Conservation (phyloP, 2,113 vertebrate species). For the Amblyornis subalaris region DNA sequence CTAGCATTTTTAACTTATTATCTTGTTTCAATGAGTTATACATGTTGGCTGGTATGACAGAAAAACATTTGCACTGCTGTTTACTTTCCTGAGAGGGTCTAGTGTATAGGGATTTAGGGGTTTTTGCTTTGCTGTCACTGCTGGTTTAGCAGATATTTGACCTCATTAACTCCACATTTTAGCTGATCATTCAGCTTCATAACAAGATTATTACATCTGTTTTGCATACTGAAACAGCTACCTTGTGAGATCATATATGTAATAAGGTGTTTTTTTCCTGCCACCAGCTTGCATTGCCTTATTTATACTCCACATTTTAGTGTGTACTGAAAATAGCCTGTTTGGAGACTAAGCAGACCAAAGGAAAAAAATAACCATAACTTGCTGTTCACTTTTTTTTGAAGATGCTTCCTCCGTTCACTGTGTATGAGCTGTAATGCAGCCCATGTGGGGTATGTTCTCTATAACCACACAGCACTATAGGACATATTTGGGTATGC, state of each 20-base stretch:
- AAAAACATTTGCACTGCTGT: background rate
- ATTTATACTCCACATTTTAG: background rate
- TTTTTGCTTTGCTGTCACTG: background rate
- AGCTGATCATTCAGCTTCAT: background rate
- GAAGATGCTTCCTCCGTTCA: background rate
- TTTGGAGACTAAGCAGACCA: background rate
- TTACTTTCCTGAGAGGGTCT: background rate
- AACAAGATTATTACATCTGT: background rate
- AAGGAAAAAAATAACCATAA: background rate
- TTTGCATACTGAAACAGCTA: background rate
- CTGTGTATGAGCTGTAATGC: background rate
- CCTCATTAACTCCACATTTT: background rate
- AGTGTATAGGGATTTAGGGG: accelerated
- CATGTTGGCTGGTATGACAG: background rate
- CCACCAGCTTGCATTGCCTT: background rate
- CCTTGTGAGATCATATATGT: background rate
- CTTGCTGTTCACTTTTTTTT: background rate
- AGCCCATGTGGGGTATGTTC: accelerated
- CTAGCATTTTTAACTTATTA: background rate
- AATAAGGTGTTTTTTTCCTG: background rate
- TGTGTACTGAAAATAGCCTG: background rate
- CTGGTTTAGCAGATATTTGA: background rate
- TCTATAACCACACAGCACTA: background rate
- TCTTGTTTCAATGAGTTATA: background rate
- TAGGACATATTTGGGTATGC: background rate